Base-by-base conservation (phyloP, 2,797 vertebrate genomes). In the Chelon auratus region DNA sequence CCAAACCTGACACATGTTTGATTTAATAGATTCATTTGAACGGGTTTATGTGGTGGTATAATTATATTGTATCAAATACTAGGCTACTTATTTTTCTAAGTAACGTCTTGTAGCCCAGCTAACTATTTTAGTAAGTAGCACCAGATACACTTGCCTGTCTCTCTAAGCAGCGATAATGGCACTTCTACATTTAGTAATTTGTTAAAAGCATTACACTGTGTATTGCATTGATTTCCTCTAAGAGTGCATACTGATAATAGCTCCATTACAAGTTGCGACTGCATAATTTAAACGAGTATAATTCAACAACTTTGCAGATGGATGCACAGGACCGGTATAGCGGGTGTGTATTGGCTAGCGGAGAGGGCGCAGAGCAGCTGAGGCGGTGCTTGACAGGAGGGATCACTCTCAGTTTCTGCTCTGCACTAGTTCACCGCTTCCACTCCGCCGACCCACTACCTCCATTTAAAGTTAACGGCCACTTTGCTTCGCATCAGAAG, bases 311-410 rank as follows among this genome's bases (percentile, higher is more conserved):
- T 69, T 52, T 0, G 52, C 77, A 53, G 81, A 78, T 47, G 72
- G 50, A 39, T 57, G 71, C 64, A 14, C 4, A 9, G 20, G 26
- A 39, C 24, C 30, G 67, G 24, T 54, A 69, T 14, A 22, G 3
- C 17, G 75, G 9, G 45, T 48, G 45, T 63, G 76, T 33, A 15
- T 71, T 65, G 56, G 67, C 42, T 53, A 3, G 43, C 50, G 6
- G 47, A 59, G 71, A 81, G 81, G 71, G 72, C 55, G 83, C 84
- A 22, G 81, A 69, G 81, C 72, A 20, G 80, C 78, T 22, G 83
- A 91, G 92, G 92, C 91, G 90, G 91, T 67, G 88, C 91, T 89
- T 89, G 72, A 62, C 83, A 50, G 68, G 68, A 85, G 81, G 55
- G 75, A 81, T 68, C 68, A 70, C 78, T 2, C 68, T 68, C 81